A percentile compares a stretch with the other conserved stretches of the same genome.
Conservation (phyloP, 1,140 invertebrate species). For the Aphis craccivora region DNA sequence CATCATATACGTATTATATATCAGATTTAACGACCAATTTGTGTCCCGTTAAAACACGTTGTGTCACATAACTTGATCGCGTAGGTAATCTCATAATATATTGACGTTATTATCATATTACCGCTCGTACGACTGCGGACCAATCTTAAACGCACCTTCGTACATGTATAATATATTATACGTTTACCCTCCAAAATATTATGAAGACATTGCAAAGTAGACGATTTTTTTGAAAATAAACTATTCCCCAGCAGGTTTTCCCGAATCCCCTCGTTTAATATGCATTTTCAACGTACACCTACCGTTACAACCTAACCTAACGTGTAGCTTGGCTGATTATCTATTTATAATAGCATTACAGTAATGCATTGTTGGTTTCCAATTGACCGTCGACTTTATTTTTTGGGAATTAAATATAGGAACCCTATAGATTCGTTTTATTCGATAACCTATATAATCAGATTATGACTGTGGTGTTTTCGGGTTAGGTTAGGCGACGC, state of each 20-base stretch:
- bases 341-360: neutral
- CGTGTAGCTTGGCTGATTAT: neutral
- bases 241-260: neutral
- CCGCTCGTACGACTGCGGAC: neutral
- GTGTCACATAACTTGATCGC: neutral
- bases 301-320: too few relatives aligned
- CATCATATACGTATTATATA: constrained; percentile 3
- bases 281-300: neutral
- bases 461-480: too few relatives aligned
- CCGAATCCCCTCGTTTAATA: neutral
- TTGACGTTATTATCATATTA: constrained; percentile 10
- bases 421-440: too few relatives aligned
- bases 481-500: too few relatives aligned
- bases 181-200: neutral
- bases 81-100: neutral
- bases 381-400: neutral
- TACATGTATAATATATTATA: neutral
- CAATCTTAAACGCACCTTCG: neutral
- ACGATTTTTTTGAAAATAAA: neutral
- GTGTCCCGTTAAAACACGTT: neutral
- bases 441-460: too few relatives aligned
- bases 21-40: constrained; percentile 25
- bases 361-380: neutral
- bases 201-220: neutral
- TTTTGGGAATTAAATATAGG: too few relatives aligned